Evolutionary conservation across 2,113 vertebrate species (phyloP), one percentile per base, ranked within the genome.

Genomic region (Neogale vison): DNA sequence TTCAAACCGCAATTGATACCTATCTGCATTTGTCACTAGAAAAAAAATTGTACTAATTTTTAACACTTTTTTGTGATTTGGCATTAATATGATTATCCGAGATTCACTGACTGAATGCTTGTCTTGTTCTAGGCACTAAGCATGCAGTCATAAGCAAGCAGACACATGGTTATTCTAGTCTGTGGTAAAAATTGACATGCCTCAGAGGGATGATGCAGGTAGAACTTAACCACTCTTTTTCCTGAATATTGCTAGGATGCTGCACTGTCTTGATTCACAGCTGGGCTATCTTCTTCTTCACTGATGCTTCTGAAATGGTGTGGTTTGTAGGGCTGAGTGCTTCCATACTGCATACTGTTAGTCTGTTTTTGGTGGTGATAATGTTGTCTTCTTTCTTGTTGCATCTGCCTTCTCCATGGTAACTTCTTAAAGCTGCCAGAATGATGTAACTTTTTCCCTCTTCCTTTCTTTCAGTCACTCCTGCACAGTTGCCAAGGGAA

Each of bases 401-500:
- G 42, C 39, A 50, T 50, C 31, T 74, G 55, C 82, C 67, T 93
- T 95, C 61, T 86, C 71, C 31, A 85, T 77, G 72, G 90, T 86
- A 88, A 96, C 92, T 76, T 93, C 57, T 80, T 24, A 11, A 94
- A 92, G 42, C 50, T 93, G 45, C 69, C 47, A 93, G 65, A 90
- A 93, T 76, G 71, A 47, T 86, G 15, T 87, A 55, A 52, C 57
- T 69, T 90, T 45, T 95, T 61, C 39, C 71, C 55, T 85, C 21
- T 82, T 85, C 71, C 50, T 92, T 65, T 90, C 20, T 92, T 80
- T 96, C 47, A 88, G 45, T 26, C 50, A 67, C 63, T 93, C 86
- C 81, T 95, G 67, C 24, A 34, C 31, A 34, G 95, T 90, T 97
- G 85, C 81, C 69, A 94, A 45, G 86, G 88, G 47, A 90, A 96